phyloP scores from a whole-genome alignment of 2,113 vertebrate species.

The Oncorhynchus masou region DNA sequence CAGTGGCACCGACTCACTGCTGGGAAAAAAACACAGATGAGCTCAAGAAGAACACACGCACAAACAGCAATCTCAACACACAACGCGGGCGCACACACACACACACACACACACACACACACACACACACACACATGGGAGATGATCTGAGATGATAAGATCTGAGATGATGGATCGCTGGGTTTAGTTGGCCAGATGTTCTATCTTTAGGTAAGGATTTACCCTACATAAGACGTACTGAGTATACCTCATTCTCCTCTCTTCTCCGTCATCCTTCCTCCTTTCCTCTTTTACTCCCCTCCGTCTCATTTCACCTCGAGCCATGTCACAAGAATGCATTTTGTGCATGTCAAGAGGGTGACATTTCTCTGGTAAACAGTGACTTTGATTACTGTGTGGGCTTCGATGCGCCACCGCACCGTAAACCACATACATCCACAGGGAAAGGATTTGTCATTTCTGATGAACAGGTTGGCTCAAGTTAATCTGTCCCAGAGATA shows the following conservation, averaged over 20 bases:
- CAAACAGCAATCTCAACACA: not conserved
- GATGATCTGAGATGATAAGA: no score
- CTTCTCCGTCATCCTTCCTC: not conserved
- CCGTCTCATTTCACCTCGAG: not conserved
- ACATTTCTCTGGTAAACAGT: not conserved
- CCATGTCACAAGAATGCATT: not conserved
- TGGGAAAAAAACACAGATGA: not conserved
- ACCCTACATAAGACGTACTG: not conserved
- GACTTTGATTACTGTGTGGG: not conserved
- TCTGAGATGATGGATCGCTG: not conserved
- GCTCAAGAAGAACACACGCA: not conserved
- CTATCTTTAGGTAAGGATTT: not conserved
- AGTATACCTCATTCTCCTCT: not conserved
- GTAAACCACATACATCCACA: slow-evolving; percentile 7
- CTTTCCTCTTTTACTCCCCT: not conserved
- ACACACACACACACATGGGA: not conserved
- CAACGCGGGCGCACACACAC: not conserved
- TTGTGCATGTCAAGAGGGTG: not conserved
- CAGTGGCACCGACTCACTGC: not conserved
- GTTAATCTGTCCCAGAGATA: slow-evolving; percentile 40
- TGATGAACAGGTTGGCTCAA: slow-evolving; percentile 48
- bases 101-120: slow-evolving; percentile 12
- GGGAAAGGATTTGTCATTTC: slow-evolving; percentile 7
- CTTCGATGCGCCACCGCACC: no score
- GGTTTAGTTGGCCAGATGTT: not conserved